Conservation (phyloP, 2,888 invertebrate species). For the Dichetophora obliterata region DNA sequence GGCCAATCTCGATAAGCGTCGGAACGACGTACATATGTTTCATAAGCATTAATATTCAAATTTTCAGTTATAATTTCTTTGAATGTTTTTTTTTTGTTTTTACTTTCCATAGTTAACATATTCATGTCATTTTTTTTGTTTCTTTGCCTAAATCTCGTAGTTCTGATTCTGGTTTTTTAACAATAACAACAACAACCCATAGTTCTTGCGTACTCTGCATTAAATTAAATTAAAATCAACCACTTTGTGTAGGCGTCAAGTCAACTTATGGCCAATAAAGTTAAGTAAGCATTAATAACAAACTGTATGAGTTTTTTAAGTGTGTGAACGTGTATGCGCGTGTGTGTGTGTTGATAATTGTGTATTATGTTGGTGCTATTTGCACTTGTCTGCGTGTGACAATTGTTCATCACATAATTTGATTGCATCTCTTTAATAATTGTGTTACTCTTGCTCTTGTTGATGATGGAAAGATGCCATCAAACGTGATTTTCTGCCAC, state of each 20-base stretch:
- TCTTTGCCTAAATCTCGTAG: background rate
- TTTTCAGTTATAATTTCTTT: background rate
- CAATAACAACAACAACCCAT: too few species aligned
- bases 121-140: background rate
- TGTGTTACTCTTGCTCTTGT: background rate
- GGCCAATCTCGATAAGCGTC: background rate
- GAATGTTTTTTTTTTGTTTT: background rate
- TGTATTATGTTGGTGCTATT: background rate
- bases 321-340: too few species aligned
- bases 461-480: background rate
- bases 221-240: constrained; percentile 32
- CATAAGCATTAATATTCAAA: constrained; percentile 20
- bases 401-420: background rate
- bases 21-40: constrained; percentile 13
- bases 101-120: background rate
- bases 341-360: background rate
- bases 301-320: constrained; percentile 21
- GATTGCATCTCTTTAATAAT: background rate
- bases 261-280: background rate
- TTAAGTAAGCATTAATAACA: background rate
- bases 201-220: constrained; percentile 3
- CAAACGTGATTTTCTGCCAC: background rate
- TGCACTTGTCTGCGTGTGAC: background rate
- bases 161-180: background rate
- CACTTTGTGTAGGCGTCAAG: constrained; percentile 20